Conservation (phyloP, 2,113 vertebrate species). For the Burhinus oedicnemus region DNA sequence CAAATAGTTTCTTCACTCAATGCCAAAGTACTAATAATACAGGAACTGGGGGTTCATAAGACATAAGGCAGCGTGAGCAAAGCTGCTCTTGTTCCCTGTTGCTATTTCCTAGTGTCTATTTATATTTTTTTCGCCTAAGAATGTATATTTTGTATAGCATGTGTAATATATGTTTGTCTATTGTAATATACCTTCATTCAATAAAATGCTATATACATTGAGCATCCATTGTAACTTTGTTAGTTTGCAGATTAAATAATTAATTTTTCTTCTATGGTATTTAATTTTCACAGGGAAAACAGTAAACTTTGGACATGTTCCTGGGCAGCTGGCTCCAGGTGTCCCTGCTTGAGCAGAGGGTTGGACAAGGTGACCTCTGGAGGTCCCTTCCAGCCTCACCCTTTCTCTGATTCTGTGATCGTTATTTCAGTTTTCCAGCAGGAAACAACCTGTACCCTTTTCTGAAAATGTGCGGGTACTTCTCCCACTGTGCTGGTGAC, state of each 20-base stretch:
- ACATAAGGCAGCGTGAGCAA: neutral
- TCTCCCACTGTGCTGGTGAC: fast-evolving
- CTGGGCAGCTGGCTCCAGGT: neutral
- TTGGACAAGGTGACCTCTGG: neutral
- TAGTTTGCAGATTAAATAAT: neutral
- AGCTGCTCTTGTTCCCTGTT: slow-evolving; percentile 32
- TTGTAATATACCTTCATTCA: slow-evolving; percentile 70
- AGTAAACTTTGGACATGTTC: neutral
- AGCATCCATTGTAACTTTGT: neutral
- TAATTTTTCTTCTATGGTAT: neutral
- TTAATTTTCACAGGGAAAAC: neutral
- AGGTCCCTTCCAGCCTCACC: neutral
- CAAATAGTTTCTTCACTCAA: neutral
- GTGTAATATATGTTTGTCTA: slow-evolving; percentile 75
- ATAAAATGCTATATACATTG: slow-evolving; percentile 69
- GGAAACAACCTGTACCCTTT: neutral
- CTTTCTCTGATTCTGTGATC: neutral
- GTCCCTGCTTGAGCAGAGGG: neutral
- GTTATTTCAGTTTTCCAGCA: neutral
- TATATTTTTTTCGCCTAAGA: slow-evolving; percentile 77
- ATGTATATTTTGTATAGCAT: slow-evolving; percentile 83
- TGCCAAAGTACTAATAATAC: neutral
- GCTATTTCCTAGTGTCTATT: slow-evolving; percentile 64
- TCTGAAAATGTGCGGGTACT: fast-evolving
- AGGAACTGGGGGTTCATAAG: neutral